Conservation (phyloP, 2,113 vertebrate genomes). For the Columba janthina region DNA sequence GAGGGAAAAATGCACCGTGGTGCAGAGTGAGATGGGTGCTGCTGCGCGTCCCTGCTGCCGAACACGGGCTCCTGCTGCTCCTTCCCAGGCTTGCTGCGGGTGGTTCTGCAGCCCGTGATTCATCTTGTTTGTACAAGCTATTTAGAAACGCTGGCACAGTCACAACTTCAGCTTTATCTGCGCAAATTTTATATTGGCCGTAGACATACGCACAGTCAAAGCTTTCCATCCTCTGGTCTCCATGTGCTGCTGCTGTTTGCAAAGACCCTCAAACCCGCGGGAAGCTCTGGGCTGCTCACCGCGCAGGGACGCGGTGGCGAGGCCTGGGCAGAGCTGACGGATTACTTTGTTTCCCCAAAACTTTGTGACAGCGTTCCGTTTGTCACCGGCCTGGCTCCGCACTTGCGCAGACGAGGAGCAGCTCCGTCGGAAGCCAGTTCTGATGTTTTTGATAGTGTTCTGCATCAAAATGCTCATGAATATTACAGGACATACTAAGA, state of each 20-base stretch:
- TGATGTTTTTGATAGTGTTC: not conserved
- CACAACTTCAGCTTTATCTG: not conserved
- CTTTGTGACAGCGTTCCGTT: not conserved
- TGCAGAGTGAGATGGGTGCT: not conserved
- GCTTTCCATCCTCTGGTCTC: not conserved
- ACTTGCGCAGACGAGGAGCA: not conserved
- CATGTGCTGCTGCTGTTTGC: fast-evolving
- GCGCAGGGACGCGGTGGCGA: not conserved
- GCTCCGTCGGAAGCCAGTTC: not conserved
- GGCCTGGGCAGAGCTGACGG: not conserved
- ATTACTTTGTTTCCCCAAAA: not conserved
- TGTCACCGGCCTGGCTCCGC: not conserved
- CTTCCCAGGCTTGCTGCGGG: not conserved
- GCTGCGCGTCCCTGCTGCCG: not conserved
- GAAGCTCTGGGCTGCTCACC: fast-evolving
- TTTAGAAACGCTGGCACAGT: not conserved
- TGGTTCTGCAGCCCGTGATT: not conserved
- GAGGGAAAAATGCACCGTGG: fast-evolving
- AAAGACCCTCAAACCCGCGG: not conserved
- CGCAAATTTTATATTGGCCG: fast-evolving
- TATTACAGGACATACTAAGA: not conserved
- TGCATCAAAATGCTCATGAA: not conserved
- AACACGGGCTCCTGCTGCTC: not conserved
- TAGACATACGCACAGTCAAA: not conserved
- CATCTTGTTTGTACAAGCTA: not conserved